A percentile compares a stretch with the other conserved stretches of the same genome.
Conservation (phyloP, 2,888 invertebrate genomes). For the Microctonus brassicae region DNA sequence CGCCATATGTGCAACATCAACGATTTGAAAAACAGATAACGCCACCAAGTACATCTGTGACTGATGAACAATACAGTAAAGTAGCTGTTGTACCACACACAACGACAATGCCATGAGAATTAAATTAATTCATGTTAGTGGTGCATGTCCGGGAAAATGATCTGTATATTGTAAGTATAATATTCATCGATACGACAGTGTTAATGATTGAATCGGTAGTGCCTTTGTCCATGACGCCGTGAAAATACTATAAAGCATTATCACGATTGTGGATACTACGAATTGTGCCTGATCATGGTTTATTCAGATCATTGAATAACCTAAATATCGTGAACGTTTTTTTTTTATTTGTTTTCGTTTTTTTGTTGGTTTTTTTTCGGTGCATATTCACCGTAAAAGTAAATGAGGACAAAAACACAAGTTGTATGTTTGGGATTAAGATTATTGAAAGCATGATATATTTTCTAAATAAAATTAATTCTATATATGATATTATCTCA, state of each 20-base stretch:
- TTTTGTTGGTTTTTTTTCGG: background rate
- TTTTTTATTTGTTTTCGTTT: background rate
- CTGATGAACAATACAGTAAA: slow-evolving; percentile 64
- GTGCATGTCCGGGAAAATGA: slow-evolving; percentile 29
- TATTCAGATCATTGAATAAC: background rate
- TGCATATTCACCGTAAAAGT: slow-evolving; percentile 6
- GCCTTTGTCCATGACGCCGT: slow-evolving; percentile 39
- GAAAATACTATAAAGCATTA: background rate
- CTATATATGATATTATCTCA: slow-evolving; percentile 29
- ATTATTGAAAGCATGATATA: background rate
- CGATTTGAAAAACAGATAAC: slow-evolving; percentile 51
- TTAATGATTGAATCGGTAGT: slow-evolving; percentile 22
- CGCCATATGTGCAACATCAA: slow-evolving; percentile 54
- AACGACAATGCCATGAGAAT: slow-evolving; percentile 51
- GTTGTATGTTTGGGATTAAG: slow-evolving; percentile 1
- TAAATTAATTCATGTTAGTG: background rate
- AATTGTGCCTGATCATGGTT: background rate
- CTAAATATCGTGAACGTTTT: background rate
- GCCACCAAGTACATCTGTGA: slow-evolving; percentile 30
- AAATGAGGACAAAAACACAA: background rate
- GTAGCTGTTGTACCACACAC: slow-evolving; percentile 57
- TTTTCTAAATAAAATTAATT: slow-evolving; percentile 27
- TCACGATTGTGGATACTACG: background rate
- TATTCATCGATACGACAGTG: slow-evolving; percentile 6
- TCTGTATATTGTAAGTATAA: slow-evolving; percentile 37